Evolutionary conservation across 2,113 vertebrate species (phyloP).

Genomic region (Muntiacus muntjak): DNA sequence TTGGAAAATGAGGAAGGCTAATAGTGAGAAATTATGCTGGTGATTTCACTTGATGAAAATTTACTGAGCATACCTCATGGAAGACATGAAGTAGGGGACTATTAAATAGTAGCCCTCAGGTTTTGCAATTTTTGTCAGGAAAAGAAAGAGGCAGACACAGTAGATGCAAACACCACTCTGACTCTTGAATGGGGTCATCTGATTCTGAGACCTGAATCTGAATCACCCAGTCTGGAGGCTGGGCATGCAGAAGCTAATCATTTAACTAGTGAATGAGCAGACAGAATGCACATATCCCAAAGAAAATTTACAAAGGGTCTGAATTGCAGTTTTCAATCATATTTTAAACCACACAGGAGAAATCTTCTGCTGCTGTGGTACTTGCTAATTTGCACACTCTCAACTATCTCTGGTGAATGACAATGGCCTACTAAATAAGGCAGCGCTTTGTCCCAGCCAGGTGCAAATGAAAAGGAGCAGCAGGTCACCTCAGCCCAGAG

Average conservation of each 20-base stretch:
- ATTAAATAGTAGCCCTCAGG: background rate
- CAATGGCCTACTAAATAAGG: background rate
- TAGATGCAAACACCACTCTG: background rate
- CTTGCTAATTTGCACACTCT: background rate
- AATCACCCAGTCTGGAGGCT: background rate
- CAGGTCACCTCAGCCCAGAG: background rate
- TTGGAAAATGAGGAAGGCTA: background rate
- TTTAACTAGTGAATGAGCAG: background rate
- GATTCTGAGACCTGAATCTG: background rate
- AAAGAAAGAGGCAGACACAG: background rate
- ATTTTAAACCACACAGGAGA: slow-evolving; percentile 24
- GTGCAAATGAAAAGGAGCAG: background rate
- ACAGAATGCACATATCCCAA: background rate
- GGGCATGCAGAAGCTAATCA: background rate
- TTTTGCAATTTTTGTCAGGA: background rate
- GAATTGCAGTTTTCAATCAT: background rate
- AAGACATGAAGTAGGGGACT: background rate
- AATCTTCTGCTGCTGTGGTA: background rate
- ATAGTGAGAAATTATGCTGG: background rate
- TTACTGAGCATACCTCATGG: background rate
- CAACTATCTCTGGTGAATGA: background rate
- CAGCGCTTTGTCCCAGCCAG: background rate
- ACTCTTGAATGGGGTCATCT: background rate
- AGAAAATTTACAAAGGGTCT: background rate
- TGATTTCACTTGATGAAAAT: background rate